Base-by-base conservation (phyloP, 2,113 vertebrate genomes). In the Nibea coibor region DNA sequence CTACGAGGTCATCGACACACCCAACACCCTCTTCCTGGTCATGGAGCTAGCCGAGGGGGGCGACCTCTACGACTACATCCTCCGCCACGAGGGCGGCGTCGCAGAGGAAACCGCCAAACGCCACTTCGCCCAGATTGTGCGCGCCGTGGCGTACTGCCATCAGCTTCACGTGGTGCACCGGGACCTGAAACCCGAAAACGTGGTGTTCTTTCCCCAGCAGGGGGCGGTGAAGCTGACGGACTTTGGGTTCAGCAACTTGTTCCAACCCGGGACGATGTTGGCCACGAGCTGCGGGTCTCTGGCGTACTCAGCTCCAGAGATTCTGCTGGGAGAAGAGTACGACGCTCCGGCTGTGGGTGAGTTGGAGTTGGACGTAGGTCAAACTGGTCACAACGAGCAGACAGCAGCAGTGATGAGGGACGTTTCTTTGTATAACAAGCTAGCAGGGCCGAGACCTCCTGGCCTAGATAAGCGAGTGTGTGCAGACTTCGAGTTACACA, bases 1-100 rank as follows among this genome's bases (percentile, higher is more conserved):
- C 28, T 97, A 97, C 47, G 96, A 97, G 90, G 97, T 97, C 83
- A 96, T 97, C 5, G 96, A 97, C 93, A 97, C 96, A 0, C 96
- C 95, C 4, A 92, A 95, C 93, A 97, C 96, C 86, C 96, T 97
- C 78, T 96, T 97, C 95, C 95, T 97, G 76, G 94, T 97, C 83
- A 95, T 97, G 95, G 97, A 97, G 94, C 95, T 97, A 92, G 97
- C 95, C 0, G 96, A 97, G 0, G 97, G 97, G 0, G 97, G 97
- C 0, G 97, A 97, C 93, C 95, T 97, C 90, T 97, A 96, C 0
- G 96, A 97, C 92, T 96, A 97, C 94, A 97, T 97, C 92, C 94
- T 97, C 82, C 94, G 95, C 43, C 96, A 97, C 0, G 96, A 97
- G 74, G 94, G 95, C 0, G 97, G 97, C 0, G 94, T 97, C 67